Conservation (phyloP, 2,888 invertebrate genomes). For the Drosophila lacicola region DNA sequence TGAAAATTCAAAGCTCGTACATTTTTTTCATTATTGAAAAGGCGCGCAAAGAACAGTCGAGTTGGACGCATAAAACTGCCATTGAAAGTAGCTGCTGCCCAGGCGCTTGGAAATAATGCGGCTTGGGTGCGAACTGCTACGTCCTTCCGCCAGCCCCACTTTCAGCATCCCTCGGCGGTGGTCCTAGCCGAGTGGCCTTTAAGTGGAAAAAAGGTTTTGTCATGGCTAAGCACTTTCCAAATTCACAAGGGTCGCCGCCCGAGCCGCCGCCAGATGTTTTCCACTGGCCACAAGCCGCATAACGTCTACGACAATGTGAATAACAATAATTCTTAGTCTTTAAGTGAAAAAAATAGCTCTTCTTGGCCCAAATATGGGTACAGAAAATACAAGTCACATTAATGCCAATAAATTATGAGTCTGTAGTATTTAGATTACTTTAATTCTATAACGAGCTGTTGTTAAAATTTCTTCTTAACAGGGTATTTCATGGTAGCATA, state of each 20-base stretch:
- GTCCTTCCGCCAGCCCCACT: not conserved
- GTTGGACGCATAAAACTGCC: constrained; percentile 58
- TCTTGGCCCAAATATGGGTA: too few species aligned
- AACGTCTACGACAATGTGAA: constrained; percentile 20
- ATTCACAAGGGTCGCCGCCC: constrained; percentile 56
- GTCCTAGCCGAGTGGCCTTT: constrained; percentile 48
- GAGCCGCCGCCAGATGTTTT: constrained; percentile 37
- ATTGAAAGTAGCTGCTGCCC: constrained; percentile 65
- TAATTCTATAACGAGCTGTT: too few species aligned
- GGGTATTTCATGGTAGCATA: constrained; percentile 22
- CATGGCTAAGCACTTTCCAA: constrained; percentile 75
- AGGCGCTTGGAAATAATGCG: constrained; percentile 59
- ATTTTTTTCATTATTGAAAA: constrained; percentile 69
- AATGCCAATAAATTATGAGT: too few species aligned
- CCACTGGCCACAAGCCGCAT: constrained; percentile 49
- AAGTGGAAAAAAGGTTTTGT: constrained; percentile 76
- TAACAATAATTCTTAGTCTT: not conserved
- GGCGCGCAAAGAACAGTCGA: constrained; percentile 53
- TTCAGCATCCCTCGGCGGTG: constrained; percentile 8
- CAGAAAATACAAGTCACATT: too few species aligned
- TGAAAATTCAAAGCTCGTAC: constrained; percentile 75
- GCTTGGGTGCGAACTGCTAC: constrained; percentile 57
- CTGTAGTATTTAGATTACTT: too few species aligned
- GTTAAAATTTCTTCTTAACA: not conserved
- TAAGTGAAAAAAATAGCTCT: not conserved